Percentiles rank a stretch among this genome's conserved stretches.
phyloP scores from a whole-genome alignment of 2,797 vertebrate genomes.

The Pogoniulus pusillus region DNA sequence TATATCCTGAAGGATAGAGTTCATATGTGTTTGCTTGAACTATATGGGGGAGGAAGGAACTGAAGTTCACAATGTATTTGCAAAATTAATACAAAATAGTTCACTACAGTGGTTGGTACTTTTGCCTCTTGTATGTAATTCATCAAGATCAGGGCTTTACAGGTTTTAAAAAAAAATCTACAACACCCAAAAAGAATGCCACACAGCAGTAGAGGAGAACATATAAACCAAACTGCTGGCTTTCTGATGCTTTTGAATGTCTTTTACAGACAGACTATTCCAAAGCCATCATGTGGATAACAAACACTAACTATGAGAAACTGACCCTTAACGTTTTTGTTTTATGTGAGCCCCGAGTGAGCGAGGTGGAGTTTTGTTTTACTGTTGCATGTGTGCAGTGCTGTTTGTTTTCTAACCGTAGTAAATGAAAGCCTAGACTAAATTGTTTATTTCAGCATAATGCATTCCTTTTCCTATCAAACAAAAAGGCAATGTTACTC shows the following conservation, averaged over 20 bases:
- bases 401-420: neutral
- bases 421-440: slow-evolving; percentile 11
- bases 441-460: slow-evolving; percentile 11
- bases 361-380: neutral
- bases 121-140: neutral
- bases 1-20: neutral
- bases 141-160: neutral
- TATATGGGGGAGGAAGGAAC: neutral
- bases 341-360: neutral
- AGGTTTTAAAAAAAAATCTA: neutral
- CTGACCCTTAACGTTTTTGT: neutral
- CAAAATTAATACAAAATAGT: neutral
- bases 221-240: neutral
- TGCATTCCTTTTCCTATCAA: slow-evolving; percentile 11
- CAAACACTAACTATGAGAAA: neutral
- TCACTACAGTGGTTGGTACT: neutral
- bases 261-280: neutral
- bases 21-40: neutral
- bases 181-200: neutral
- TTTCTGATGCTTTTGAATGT: neutral
- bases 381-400: neutral
- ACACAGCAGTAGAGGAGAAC: neutral
- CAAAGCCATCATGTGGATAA: neutral
- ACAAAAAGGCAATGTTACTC: neutral
- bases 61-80: neutral